Evolutionary conservation across 1,140 invertebrate genomes (phyloP), one percentile per base, ranked within the genome.

Genomic region (Meloidogyne hapla): DNA sequence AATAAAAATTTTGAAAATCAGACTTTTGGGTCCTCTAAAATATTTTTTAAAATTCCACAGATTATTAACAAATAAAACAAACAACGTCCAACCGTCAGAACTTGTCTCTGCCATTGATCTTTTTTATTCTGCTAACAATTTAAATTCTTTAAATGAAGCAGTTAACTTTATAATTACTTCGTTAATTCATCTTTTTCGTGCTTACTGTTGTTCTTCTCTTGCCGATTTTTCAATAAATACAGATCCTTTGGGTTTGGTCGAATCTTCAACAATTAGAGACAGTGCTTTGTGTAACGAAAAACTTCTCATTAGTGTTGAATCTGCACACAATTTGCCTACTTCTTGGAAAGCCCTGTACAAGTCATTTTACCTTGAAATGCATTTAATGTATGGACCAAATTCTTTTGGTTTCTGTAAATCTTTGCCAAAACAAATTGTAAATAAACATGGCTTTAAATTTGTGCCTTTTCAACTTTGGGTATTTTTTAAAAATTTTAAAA

Each of bases 371-470:
- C 28, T 80, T 8, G 79, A 80, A 62, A 71, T 64, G 25, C 70
- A 77, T 71, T 45, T 80, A 21, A 80, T 80, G 79, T 77, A 81
- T 74, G 79, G 79, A 12, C 62, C 77, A 18, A 78, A 78, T 23
- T 80, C 77, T n/a, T 81, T 70, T 28, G 70, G 79, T 15, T 67
- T 23, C 21, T 26, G 63, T 25, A 56, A 28, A 23, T 68, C 45
- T 67, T 18, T 15, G 9, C 1, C 48, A 10, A 38, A 38, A 75
- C n/a, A 61, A 26, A 42, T 65, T n/a, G 42, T 69, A 23, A 26
- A 33, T 23, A 78, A 80, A 64, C 80, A 78, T 33, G 6, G 78
- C 26, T 80, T 78, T 38, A 10, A 25, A 40, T 68, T 63, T 73
- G 45, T 80, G 12, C 65, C 79, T 6, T 65, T 81, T 68, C 40